phyloP scores from a whole-genome alignment of 1,140 invertebrate genomes.

The Anoplolepis gracilipes region DNA sequence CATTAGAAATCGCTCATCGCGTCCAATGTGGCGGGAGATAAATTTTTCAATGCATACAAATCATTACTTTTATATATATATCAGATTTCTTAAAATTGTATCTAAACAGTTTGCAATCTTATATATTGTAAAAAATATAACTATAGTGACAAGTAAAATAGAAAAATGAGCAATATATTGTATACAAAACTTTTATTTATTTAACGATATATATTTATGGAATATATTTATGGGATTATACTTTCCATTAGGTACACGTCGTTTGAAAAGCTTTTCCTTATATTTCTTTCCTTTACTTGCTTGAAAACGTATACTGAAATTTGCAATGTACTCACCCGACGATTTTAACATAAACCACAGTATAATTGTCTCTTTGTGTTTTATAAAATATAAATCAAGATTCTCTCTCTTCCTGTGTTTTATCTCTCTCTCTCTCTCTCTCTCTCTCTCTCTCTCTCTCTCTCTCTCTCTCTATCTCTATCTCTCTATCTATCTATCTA shows the following conservation, averaged over 20 bases:
- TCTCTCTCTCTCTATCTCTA: not conserved
- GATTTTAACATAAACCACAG: constrained; percentile 61
- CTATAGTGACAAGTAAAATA: too few species aligned
- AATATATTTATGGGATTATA: constrained; percentile 71
- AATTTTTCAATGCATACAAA: too few species aligned
- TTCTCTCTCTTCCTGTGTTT: constrained; percentile 1
- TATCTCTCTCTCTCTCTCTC: too few species aligned
- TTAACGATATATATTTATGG: constrained; percentile 66
- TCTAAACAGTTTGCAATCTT: too few species aligned
- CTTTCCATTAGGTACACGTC: constrained; percentile 72
- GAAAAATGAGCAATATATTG: not conserved
- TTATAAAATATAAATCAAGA: constrained; percentile 72
- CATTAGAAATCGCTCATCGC: too few species aligned
- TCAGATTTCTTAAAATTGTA: too few species aligned
- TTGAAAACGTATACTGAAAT: constrained; percentile 62
- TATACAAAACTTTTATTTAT: constrained; percentile 73
- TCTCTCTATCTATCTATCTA: not conserved
- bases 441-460: too few species aligned
- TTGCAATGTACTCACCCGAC: constrained; percentile 34
- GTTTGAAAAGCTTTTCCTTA: constrained; percentile 66
- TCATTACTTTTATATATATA: too few species aligned
- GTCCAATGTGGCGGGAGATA: too few species aligned
- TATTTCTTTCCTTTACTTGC: not conserved
- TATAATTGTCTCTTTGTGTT: constrained; percentile 7
- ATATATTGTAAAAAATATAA: too few species aligned